Conservation (phyloP, 2,888 invertebrate species). For the Pachliopta kotzebuea region DNA sequence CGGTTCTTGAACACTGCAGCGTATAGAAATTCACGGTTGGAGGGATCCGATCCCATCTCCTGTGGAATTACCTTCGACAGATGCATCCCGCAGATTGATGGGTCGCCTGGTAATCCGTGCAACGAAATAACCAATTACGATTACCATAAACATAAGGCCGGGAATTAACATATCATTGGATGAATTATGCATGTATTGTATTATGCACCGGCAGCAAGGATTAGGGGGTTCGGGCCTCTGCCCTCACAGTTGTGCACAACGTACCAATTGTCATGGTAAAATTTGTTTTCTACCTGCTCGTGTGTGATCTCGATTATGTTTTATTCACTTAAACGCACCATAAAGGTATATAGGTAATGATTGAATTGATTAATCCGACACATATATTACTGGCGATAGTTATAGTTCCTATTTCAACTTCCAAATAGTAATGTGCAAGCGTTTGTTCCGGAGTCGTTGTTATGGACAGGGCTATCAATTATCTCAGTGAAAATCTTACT, state of each 20-base stretch:
- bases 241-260: conserved; percentile 41
- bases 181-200: conserved; percentile 68
- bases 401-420: no score
- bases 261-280: conserved; percentile 51
- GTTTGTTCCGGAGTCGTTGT: no score
- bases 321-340: no score
- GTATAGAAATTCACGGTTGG: not conserved
- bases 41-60: no score
- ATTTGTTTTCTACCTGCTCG: conserved; percentile 44
- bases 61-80: conserved; percentile 55
- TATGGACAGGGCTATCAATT: no score
- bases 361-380: no score
- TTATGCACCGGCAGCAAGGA: conserved; percentile 48
- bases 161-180: conserved; percentile 71
- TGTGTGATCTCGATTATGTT: not conserved
- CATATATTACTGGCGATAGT: no score
- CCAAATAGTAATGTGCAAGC: no score
- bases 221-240: conserved; percentile 55
- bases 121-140: conserved; percentile 76
- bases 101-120: conserved; percentile 54
- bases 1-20: not conserved
- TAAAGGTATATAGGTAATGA: no score
- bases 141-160: conserved; percentile 77
- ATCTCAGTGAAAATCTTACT: no score
- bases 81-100: conserved; percentile 60